Base-by-base conservation (phyloP, 2,797 vertebrate genomes). In the Cossypha niveicapilla region DNA sequence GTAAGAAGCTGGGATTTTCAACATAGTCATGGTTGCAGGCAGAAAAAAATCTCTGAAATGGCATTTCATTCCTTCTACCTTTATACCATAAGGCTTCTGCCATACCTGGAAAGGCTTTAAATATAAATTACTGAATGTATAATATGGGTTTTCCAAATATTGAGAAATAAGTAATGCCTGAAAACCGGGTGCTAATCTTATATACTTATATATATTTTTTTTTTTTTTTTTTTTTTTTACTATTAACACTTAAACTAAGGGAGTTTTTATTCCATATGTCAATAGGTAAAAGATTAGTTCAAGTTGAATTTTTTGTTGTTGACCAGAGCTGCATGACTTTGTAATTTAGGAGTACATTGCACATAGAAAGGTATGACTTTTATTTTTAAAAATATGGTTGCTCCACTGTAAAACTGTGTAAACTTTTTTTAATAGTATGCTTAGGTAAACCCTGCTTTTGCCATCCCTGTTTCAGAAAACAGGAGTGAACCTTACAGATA, bases 121-220 rank as follows among this genome's bases (percentile, higher is more conserved):
- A 41, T 41, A 35, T 19, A 72, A 84, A 50, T 70, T 77, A 39
- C 57, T 65, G 32, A 68, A 67, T 23, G n/a, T 28, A 13, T 32
- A 28, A 9, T 1, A 0, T 21, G 17, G 8, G 3, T 62, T 90
- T 70, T 41, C 34, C 42, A 86, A 54, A 58, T 72, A 44, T 0
- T 78, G 44, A 70, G 48, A 74, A 66, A 47, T 58, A 65, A 63
- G 23, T 50, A 78, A 23, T 44, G 18, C 25, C 25, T 75, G 50
- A 62, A 84, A 58, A 60, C 10, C n/a, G 58, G 45, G 7, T 82
- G 23, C 39, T 93, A 41, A 39, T 57, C 13, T 41, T 79, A 30
- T 0, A 0, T 84, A 32, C 5, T 53, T 61, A 4, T 8, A 39
- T 63, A 30, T 1, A 35, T 88, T 60, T 80, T 3, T 7, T 45